A percentile compares a stretch with the other conserved stretches of the same genome.
Conservation (phyloP, 2,113 vertebrate genomes). For the Enhydra lutris region DNA sequence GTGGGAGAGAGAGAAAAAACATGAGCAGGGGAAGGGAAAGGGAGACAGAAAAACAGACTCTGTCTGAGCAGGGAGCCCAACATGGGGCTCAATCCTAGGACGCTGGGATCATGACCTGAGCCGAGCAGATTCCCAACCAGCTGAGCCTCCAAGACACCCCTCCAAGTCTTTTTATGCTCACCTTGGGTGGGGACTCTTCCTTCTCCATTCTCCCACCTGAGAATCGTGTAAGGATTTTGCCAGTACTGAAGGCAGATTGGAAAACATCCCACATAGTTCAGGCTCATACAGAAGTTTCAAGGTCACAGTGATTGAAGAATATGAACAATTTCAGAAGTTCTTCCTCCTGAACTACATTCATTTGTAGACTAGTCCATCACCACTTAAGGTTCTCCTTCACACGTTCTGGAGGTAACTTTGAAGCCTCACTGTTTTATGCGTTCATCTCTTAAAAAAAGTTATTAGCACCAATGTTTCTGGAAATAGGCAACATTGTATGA, state of each 20-base stretch:
- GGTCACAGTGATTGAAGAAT: not conserved
- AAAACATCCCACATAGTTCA: not conserved
- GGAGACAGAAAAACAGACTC: not conserved
- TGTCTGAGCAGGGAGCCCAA: not conserved
- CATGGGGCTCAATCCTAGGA: not conserved
- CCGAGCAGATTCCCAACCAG: not conserved
- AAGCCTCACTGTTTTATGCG: not conserved
- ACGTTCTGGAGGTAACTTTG: not conserved
- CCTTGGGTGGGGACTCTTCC: rapidly evolving
- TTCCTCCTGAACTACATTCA: not conserved
- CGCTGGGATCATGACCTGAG: not conserved
- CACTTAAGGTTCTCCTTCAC: too few species aligned
- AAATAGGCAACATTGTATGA: not conserved
- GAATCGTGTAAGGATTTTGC: not conserved
- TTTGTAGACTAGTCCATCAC: not conserved
- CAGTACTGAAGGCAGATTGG: not conserved
- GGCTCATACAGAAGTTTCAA: not conserved
- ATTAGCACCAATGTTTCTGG: not conserved
- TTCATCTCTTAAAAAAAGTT: not conserved
- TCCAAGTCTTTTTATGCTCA: not conserved
- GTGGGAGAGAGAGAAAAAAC: not conserved
- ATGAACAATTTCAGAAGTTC: not conserved
- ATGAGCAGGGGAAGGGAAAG: not conserved
- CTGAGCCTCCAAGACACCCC: not conserved
- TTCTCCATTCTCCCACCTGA: rapidly evolving